Conservation (phyloP, 2,113 vertebrate genomes). For the Astatotilapia flaviijosephi region DNA sequence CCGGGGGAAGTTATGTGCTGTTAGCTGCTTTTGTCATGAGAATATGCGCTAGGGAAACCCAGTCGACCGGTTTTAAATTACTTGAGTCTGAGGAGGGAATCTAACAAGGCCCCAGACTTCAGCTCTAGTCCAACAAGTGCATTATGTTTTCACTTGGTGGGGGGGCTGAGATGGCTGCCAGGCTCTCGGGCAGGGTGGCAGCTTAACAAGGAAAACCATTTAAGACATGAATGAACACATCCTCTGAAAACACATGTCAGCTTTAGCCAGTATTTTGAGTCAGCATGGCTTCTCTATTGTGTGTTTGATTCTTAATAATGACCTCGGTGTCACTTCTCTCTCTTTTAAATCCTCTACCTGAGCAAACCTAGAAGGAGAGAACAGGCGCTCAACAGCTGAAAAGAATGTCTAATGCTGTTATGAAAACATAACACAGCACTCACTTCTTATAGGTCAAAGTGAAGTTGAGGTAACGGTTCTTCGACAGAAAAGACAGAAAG, state of each 20-base stretch:
- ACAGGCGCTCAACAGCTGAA: neutral
- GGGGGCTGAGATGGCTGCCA: neutral
- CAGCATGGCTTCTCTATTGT: neutral
- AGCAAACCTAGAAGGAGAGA: neutral
- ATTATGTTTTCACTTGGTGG: slow-evolving; percentile 27
- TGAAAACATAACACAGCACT: neutral
- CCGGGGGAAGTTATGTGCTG: neutral
- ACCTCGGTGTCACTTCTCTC: neutral
- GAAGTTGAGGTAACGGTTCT: neutral
- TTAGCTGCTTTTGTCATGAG: slow-evolving; percentile 22
- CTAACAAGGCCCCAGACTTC: neutral
- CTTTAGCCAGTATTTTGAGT: neutral
- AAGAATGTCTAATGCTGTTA: neutral
- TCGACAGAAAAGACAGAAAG: neutral
- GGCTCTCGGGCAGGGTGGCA: neutral
- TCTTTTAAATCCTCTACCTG: neutral
- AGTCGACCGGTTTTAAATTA: neutral
- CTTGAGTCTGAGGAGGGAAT: neutral
- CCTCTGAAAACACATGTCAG: neutral
- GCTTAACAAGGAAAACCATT: slow-evolving; percentile 1
- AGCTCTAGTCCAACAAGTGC: slow-evolving; percentile 18
- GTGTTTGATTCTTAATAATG: neutral
- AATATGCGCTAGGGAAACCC: neutral
- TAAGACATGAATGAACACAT: neutral
- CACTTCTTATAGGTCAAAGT: neutral